Evolutionary conservation across 2,113 vertebrate genomes (phyloP).

Genomic region (Grallaria varia): DNA sequence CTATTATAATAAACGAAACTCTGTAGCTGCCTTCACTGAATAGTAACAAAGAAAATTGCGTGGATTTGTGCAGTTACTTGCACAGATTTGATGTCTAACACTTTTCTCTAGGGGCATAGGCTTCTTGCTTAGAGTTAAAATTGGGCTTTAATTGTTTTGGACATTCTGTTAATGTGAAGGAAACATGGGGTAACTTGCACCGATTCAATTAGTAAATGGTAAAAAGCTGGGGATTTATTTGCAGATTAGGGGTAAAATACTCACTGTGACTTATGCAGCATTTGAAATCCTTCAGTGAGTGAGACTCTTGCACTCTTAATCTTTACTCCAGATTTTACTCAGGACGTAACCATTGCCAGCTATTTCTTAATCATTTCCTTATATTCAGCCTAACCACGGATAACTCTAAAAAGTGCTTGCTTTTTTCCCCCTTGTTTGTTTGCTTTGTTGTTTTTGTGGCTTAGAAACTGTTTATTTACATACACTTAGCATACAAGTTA

Average conservation of each 20-base stretch:
- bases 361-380: conserved; percentile 52
- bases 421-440: background rate
- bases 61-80: background rate
- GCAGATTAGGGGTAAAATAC: background rate
- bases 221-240: background rate
- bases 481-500: background rate
- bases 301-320: background rate
- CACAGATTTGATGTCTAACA: background rate
- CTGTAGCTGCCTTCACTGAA: background rate
- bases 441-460: background rate
- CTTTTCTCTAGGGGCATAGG: background rate
- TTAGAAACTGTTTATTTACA: background rate
- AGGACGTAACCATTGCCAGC: background rate
- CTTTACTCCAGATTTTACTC: conserved; percentile 36
- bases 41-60: background rate
- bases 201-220: background rate
- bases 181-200: background rate
- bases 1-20: background rate
- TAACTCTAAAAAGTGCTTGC: background rate
- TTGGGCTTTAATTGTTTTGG: background rate
- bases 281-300: background rate
- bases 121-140: background rate
- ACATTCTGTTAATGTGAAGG: background rate
- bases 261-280: background rate
- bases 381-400: background rate